Conservation (phyloP, 2,888 invertebrate genomes). For the Conomelus anceps region DNA sequence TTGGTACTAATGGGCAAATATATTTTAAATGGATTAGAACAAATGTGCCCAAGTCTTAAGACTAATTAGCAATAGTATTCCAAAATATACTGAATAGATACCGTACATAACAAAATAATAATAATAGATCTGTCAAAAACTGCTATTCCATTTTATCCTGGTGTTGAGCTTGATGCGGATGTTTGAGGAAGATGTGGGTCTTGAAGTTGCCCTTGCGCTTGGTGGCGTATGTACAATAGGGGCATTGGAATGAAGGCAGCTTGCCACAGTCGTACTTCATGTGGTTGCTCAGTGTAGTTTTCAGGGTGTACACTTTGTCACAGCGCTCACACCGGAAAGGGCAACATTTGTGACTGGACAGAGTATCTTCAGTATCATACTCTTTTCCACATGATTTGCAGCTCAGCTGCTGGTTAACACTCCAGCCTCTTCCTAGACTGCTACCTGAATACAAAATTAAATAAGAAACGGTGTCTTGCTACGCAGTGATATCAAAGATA, state of each 20-base stretch:
- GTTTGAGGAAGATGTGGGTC: constrained; percentile 17
- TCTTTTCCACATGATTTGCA: neutral
- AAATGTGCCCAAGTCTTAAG: too few relatives aligned
- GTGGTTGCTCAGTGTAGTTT: constrained; percentile 38
- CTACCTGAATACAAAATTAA: neutral
- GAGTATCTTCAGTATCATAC: neutral
- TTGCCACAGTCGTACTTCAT: constrained; percentile 40
- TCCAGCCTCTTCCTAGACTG: neutral
- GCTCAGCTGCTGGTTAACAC: neutral
- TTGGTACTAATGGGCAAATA: too few relatives aligned
- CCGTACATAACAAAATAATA: too few relatives aligned
- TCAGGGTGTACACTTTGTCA: constrained; percentile 38
- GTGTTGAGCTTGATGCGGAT: neutral
- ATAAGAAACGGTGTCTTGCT: neutral
- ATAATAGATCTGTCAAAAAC: neutral
- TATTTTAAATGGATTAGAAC: too few relatives aligned
- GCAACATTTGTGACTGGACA: neutral
- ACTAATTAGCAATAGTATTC: too few relatives aligned
- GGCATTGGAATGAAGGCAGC: constrained; percentile 40
- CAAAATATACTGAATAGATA: too few relatives aligned
- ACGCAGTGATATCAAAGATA: neutral
- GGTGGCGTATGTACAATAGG: constrained; percentile 38
- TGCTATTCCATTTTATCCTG: neutral
- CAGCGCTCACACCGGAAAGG: constrained; percentile 30
- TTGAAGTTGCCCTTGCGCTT: constrained; percentile 22